phyloP scores from a whole-genome alignment of 2,113 vertebrate species.

The Octodon degus region DNA sequence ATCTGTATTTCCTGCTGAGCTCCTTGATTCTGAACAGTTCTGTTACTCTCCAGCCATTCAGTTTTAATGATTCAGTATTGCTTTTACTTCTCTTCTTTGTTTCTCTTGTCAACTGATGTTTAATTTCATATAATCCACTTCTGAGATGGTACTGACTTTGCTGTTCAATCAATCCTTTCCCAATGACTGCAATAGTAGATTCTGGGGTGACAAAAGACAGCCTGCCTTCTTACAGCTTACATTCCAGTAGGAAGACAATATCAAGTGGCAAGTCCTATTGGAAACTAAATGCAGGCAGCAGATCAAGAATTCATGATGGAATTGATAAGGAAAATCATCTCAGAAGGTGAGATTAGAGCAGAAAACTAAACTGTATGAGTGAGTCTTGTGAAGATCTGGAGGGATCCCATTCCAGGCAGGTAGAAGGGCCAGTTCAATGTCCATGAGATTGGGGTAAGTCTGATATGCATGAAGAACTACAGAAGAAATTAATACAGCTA shows the following conservation, averaged over 20 bases:
- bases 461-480: not conserved
- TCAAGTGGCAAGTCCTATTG: not conserved
- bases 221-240: not conserved
- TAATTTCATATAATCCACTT: not conserved
- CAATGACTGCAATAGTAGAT: not conserved
- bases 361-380: not conserved
- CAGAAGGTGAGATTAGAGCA: not conserved
- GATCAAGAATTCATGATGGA: not conserved
- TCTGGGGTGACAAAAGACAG: not conserved
- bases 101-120: slow-evolving; percentile 1
- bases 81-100: slow-evolving; percentile 22
- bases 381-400: not conserved
- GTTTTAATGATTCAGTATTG: not conserved
- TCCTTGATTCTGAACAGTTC: slow-evolving; percentile 15
- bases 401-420: not conserved
- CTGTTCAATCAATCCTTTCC: not conserved
- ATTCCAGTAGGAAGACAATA: not conserved
- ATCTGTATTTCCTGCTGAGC: not conserved
- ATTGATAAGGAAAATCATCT: not conserved
- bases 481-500: not conserved
- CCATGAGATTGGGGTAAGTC: not conserved
- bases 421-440: not conserved
- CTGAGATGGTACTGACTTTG: not conserved
- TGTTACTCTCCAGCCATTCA: not conserved
- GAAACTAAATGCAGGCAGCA: not conserved